These are phyloP conservation scores for Pomatostomus ruficeps DNA, from an alignment of 2,113 vertebrate genomes.

Conservation along the genomic window DNA sequence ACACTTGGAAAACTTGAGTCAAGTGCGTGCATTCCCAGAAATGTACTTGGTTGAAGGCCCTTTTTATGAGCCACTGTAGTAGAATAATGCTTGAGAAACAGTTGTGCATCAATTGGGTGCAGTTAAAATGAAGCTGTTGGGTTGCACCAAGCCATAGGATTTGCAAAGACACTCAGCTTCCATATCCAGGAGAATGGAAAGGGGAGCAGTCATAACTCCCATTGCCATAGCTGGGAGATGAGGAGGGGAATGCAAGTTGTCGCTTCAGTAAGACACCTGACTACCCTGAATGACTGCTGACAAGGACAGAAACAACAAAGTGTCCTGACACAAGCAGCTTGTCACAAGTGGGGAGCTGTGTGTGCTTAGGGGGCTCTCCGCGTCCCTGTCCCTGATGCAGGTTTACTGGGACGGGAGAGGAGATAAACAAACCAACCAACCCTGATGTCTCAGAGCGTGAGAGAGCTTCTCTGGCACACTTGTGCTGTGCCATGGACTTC, in stretches of 20 bases:
- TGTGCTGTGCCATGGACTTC: background rate
- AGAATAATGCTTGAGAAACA: background rate
- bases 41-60: background rate
- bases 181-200: background rate
- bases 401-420: no score
- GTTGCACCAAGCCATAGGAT: rapidly evolving
- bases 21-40: background rate
- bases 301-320: background rate
- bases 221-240: no score
- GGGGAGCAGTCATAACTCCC: background rate
- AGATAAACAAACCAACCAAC: no score
- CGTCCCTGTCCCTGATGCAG: background rate
- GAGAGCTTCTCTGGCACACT: rapidly evolving
- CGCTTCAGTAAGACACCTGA: background rate
- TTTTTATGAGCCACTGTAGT: background rate
- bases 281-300: background rate
- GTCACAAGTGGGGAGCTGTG: background rate
- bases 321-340: background rate
- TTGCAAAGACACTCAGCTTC: background rate
- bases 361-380: background rate
- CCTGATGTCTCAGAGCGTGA: background rate
- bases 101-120: background rate
- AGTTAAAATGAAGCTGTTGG: background rate
- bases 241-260: background rate
- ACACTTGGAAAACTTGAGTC: background rate